Evolutionary conservation across 2,888 invertebrate genomes (phyloP).

Genomic region (Mellilla xanthometata): DNA sequence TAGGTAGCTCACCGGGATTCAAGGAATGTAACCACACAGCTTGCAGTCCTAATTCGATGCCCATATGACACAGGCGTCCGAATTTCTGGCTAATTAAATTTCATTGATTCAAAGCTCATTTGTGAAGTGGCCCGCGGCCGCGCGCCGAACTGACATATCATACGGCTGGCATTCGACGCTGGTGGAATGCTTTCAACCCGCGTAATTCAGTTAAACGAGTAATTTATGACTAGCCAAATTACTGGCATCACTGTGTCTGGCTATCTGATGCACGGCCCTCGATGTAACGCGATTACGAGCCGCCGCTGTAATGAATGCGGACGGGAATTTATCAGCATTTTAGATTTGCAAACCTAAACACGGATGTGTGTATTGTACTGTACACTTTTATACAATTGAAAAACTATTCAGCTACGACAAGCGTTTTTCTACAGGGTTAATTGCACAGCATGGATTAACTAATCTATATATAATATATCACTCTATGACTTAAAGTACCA

Average conservation of each 20-base stretch:
- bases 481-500: too few relatives aligned
- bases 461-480: too few relatives aligned
- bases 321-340: slow-evolving; percentile 8
- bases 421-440: too few relatives aligned
- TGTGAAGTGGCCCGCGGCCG: slow-evolving; percentile 52
- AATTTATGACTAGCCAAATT: slow-evolving; percentile 79
- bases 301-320: slow-evolving; percentile 22
- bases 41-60: neutral
- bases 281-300: slow-evolving; percentile 36
- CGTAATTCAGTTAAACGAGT: slow-evolving; percentile 81
- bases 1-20: neutral
- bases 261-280: slow-evolving; percentile 49
- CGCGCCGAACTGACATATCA: slow-evolving; percentile 12
- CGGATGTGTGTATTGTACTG: too few relatives aligned
- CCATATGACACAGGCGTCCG: slow-evolving; percentile 7
- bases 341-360: neutral
- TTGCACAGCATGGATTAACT: too few relatives aligned
- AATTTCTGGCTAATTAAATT: slow-evolving; percentile 56
- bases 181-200: slow-evolving; percentile 74
- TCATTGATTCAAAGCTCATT: slow-evolving; percentile 65
- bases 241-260: slow-evolving; percentile 67
- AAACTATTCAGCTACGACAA: too few relatives aligned
- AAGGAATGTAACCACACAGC: slow-evolving; percentile 2
- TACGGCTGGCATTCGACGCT: slow-evolving; percentile 52
- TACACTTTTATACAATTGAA: too few relatives aligned